A percentile compares a stretch with the other conserved stretches of the same genome.
Evolutionary conservation across 2,797 vertebrate genomes (phyloP).

Genomic region (Phrynocephalus guinanensis): DNA sequence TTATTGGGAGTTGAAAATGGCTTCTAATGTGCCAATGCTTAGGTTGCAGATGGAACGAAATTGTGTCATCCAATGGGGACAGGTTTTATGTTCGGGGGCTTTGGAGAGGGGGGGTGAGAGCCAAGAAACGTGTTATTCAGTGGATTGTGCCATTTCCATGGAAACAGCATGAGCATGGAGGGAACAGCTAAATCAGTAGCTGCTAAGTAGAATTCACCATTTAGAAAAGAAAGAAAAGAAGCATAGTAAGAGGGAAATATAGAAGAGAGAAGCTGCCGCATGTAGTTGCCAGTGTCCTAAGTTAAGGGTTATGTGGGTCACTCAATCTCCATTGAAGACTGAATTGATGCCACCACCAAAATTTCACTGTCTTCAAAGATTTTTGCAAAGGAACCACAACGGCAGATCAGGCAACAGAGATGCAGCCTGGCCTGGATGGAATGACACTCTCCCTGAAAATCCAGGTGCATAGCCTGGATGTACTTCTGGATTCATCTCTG

Average conservation of each 20-base stretch:
- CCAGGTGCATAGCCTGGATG: too few relatives aligned
- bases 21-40: conserved; percentile 1
- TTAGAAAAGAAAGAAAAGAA: neutral
- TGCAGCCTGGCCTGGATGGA: too few relatives aligned
- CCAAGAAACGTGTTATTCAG: neutral
- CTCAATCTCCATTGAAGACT: too few relatives aligned
- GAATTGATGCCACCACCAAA: too few relatives aligned
- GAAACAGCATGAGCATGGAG: neutral
- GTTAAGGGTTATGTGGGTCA: too few relatives aligned
- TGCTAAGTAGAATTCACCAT: neutral
- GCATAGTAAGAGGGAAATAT: neutral
- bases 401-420: too few relatives aligned
- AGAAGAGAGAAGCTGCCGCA: neutral
- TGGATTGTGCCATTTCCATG: neutral
- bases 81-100: neutral
- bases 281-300: neutral
- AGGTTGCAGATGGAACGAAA: neutral
- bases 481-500: too few relatives aligned
- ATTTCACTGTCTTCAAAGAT: too few relatives aligned
- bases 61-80: neutral
- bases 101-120: neutral
- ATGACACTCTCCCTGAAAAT: too few relatives aligned
- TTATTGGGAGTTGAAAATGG: conserved; percentile 6
- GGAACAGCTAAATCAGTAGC: neutral
- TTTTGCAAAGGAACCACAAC: too few relatives aligned